Percentiles rank a stretch among this genome's conserved stretches.
phyloP scores from a whole-genome alignment of 2,888 invertebrate species.

The Octonoba sinensis region DNA sequence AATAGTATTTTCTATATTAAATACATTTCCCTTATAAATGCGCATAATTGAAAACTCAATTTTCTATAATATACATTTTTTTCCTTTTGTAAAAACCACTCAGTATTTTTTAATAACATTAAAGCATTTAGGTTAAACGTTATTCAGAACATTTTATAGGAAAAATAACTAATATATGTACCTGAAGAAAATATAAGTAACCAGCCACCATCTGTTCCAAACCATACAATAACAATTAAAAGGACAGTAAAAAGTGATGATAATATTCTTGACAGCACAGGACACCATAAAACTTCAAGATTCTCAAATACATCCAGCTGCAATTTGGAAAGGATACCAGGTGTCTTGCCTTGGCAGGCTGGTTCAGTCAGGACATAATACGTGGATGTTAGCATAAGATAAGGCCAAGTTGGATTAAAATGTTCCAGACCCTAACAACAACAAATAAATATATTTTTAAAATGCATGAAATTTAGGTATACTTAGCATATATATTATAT shows the following conservation, averaged over 20 bases:
- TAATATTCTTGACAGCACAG: constrained; percentile 74
- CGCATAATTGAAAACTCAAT: no score
- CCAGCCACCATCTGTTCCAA: constrained; percentile 64
- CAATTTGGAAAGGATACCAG: constrained; percentile 75
- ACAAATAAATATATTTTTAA: no score
- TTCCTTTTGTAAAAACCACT: no score
- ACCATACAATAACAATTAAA: constrained; percentile 64
- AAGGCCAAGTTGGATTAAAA: constrained; percentile 79
- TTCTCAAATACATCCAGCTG: constrained; percentile 79
- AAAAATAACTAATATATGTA: no score
- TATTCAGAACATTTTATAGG: no score
- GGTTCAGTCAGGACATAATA: constrained; percentile 82
- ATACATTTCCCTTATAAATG: no score
- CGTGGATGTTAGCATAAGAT: constrained; percentile 78
- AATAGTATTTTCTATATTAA: no score
- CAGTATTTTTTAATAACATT: no score
- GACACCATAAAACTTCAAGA: constrained; percentile 80
- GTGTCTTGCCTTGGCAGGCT: constrained; percentile 78
- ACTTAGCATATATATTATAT: no score
- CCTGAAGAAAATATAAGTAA: constrained; percentile 59
- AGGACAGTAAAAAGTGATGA: constrained; percentile 63
- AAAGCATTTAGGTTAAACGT: no score
- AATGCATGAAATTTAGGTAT: no score
- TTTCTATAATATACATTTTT: no score
- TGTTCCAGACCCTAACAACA: constrained; percentile 76